phyloP scores from a whole-genome alignment of 2,888 invertebrate genomes.

The Ectemnius lituratus region DNA sequence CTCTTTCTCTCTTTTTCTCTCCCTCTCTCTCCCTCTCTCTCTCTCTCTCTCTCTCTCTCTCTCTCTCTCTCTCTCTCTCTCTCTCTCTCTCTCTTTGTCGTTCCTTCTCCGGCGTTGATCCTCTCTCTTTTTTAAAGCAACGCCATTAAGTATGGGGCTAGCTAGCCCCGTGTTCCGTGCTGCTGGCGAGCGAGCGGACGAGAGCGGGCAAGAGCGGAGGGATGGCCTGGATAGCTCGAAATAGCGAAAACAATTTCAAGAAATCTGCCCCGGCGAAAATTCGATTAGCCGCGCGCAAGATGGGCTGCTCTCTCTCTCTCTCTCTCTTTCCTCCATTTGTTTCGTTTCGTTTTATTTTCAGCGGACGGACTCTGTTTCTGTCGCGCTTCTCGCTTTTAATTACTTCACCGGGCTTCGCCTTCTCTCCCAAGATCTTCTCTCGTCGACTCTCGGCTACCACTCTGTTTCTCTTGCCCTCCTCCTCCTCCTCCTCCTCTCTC shows the following conservation, averaged over 20 bases:
- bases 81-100: constrained; percentile 10
- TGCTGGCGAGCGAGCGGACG: neutral
- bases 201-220: constrained; percentile 17
- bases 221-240: constrained; percentile 53
- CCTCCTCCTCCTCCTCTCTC: constrained; percentile 28
- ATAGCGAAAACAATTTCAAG: constrained; percentile 74
- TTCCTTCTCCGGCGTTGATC: neutral
- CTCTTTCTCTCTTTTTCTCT: no score
- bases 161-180: constrained; percentile 16
- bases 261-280: constrained; percentile 75
- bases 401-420: constrained; percentile 50
- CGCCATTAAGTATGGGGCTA: constrained; percentile 61
- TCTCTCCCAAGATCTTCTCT: constrained; percentile 47
- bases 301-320: constrained; percentile 64
- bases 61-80: neutral
- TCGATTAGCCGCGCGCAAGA: constrained; percentile 74
- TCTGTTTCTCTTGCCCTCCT: constrained; percentile 15
- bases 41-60: constrained; percentile 4
- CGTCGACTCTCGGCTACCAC: constrained; percentile 15
- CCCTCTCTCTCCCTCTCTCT: constrained; percentile 1
- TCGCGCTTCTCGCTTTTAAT: constrained; percentile 64
- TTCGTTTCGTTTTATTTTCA: constrained; percentile 76
- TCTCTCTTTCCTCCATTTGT: constrained; percentile 64
- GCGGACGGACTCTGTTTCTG: constrained; percentile 61
- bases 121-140: constrained; percentile 44